These are phyloP conservation scores for Takifugu flavidus DNA, from an alignment of 2,113 vertebrate species.

Conservation along the genomic window DNA sequence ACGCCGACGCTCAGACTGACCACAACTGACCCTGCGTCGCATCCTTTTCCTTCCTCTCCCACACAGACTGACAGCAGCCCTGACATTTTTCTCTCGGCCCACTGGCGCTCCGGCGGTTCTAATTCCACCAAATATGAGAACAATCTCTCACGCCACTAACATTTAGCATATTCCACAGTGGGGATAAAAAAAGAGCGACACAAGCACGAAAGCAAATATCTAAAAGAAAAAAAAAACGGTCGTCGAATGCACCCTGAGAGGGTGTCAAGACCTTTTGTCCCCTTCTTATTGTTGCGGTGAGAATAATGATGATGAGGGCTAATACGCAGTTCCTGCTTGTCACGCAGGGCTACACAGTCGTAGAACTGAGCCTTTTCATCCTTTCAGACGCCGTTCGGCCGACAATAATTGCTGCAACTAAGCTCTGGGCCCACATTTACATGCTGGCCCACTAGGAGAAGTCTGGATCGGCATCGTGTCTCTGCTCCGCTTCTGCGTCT, in stretches of 20 bases:
- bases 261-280: constrained; percentile 60
- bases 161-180: constrained; percentile 12
- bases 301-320: constrained; percentile 64
- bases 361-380: constrained; percentile 56
- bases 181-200: constrained; percentile 26
- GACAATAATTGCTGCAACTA: constrained; percentile 58
- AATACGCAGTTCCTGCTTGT: constrained; percentile 61
- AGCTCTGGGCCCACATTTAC: constrained; percentile 47
- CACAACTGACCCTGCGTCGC: constrained; percentile 11
- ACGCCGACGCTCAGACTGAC: not conserved
- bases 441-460: constrained; percentile 45
- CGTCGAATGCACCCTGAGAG: constrained; percentile 38
- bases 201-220: too few relatives aligned
- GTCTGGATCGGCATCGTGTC: constrained; percentile 14
- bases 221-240: constrained; percentile 21
- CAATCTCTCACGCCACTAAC: constrained; percentile 31
- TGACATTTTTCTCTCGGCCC: constrained; percentile 32
- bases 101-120: constrained; percentile 55
- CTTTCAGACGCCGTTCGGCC: constrained; percentile 29
- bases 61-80: constrained; percentile 38
- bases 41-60: constrained; percentile 20
- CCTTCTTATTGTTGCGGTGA: constrained; percentile 44
- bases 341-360: constrained; percentile 46
- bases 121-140: constrained; percentile 47
- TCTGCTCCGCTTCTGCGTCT: constrained; percentile 3